A percentile compares a stretch with the other conserved stretches of the same genome.
Evolutionary conservation across 2,888 invertebrate species (phyloP).

Genomic region (Microdon myrmicae): DNA sequence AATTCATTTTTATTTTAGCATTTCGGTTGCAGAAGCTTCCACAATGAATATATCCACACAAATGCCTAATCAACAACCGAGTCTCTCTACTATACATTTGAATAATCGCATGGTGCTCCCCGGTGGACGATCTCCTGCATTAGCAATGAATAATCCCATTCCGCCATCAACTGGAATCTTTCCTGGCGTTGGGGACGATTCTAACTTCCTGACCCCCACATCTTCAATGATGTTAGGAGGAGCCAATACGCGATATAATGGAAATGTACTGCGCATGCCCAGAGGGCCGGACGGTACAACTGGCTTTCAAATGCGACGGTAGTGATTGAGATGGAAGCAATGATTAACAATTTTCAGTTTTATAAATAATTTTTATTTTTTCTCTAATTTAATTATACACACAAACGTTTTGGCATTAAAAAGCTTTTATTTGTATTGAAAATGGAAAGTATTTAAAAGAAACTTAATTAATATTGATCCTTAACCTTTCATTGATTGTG

Average conservation of each 20-base stretch:
- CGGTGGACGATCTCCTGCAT: conserved; percentile 6
- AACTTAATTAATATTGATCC: too few species aligned
- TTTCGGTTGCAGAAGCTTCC: too few species aligned
- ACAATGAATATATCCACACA: too few species aligned
- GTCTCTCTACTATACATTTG: conserved; percentile 8
- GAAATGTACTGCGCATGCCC: conserved; percentile 75
- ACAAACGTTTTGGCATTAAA: conserved; percentile 38
- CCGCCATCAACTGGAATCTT: conserved; percentile 6
- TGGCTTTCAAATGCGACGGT: conserved; percentile 77
- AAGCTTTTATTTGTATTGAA: conserved; percentile 10
- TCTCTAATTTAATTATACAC: conserved; percentile 42
- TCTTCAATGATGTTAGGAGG: conserved; percentile 39
- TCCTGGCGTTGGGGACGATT: conserved; percentile 47
- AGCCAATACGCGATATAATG: conserved; percentile 32
- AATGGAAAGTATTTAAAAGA: too few species aligned
- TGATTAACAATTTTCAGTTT: conserved; percentile 26
- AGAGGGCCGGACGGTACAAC: conserved; percentile 82
- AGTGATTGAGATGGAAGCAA: conserved; percentile 55
- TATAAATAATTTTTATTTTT: conserved; percentile 38
- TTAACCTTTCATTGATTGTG: too few species aligned
- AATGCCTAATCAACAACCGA: too few species aligned
- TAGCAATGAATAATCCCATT: conserved; percentile 11
- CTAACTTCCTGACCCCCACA: conserved; percentile 16
- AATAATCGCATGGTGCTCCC: conserved; percentile 19
- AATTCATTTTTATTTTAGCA: too few species aligned